Evolutionary conservation across 2,113 vertebrate species (phyloP).

Genomic region (Mola mola): DNA sequence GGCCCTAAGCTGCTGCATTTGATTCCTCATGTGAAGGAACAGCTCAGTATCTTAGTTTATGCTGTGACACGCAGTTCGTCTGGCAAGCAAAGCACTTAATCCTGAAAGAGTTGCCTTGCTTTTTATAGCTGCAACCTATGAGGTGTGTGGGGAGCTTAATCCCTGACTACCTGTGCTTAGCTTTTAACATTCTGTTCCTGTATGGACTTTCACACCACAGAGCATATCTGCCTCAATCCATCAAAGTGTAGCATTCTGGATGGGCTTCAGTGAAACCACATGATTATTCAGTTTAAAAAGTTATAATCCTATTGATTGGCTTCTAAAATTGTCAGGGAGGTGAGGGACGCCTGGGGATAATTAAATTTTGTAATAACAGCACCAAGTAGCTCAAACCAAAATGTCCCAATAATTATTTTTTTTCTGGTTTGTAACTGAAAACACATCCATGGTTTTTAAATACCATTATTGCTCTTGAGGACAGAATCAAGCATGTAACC

Average conservation of each 20-base stretch:
- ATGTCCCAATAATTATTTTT: too few species aligned
- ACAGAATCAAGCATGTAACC: too few species aligned
- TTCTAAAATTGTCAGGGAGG: too few species aligned
- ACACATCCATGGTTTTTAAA: too few species aligned
- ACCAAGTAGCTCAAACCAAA: too few species aligned
- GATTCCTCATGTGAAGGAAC: conserved; percentile 52
- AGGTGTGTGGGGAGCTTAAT: conserved; percentile 56
- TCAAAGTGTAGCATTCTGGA: neutral
- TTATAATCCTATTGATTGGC: too few species aligned
- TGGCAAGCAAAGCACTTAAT: conserved; percentile 65
- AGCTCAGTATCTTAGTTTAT: conserved; percentile 49
- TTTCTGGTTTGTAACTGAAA: too few species aligned
- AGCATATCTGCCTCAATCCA: neutral
- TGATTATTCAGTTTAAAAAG: too few species aligned
- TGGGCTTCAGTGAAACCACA: neutral
- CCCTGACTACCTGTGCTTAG: conserved; percentile 53
- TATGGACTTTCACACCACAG: neutral
- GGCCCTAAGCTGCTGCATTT: conserved; percentile 37
- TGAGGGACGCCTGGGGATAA: too few species aligned
- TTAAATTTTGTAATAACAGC: too few species aligned
- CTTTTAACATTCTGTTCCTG: conserved; percentile 31
- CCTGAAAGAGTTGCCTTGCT: conserved; percentile 59
- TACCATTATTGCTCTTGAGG: too few species aligned
- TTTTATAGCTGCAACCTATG: conserved; percentile 63
- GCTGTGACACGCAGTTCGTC: conserved; percentile 37